phyloP scores from a whole-genome alignment of 2,797 vertebrate genomes.

The Echeneis naucrates region DNA sequence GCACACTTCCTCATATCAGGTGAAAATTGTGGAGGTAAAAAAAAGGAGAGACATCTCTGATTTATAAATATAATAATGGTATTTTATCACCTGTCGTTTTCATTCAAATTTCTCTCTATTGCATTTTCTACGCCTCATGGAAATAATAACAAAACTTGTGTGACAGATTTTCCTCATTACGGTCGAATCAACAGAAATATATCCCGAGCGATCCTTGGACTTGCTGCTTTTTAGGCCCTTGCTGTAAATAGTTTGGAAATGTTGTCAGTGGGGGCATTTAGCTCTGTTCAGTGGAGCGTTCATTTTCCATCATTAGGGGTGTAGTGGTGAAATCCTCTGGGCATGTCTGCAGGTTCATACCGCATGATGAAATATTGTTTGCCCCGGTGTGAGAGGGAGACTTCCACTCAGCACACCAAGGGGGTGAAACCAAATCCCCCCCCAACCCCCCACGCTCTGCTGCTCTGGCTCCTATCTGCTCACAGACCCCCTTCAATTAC shows the following conservation, averaged over 20 bases:
- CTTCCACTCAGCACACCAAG: constrained; percentile 65
- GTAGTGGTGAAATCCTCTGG: constrained; percentile 65
- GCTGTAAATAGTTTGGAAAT: constrained; percentile 68
- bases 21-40: constrained; percentile 28
- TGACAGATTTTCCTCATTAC: constrained; percentile 66
- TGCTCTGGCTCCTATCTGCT: constrained; percentile 69
- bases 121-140: constrained; percentile 44
- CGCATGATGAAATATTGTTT: constrained; percentile 75
- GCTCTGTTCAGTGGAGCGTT: constrained; percentile 72
- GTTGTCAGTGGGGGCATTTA: constrained; percentile 68
- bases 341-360: constrained; percentile 66
- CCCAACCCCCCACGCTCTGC: constrained; percentile 47
- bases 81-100: constrained; percentile 61
- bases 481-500: constrained; percentile 62
- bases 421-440: constrained; percentile 79
- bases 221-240: constrained; percentile 37
- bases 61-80: constrained; percentile 51
- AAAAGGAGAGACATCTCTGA: constrained; percentile 13
- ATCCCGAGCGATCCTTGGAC: constrained; percentile 53
- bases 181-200: constrained; percentile 63
- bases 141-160: constrained; percentile 60
- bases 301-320: constrained; percentile 81
- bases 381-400: constrained; percentile 72
- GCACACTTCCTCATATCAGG: constrained; percentile 48
- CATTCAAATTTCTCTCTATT: constrained; percentile 29